A percentile compares a stretch with the other conserved stretches of the same genome.
phyloP scores from a whole-genome alignment of 2,797 vertebrate species.

The Epinephelus awoara region DNA sequence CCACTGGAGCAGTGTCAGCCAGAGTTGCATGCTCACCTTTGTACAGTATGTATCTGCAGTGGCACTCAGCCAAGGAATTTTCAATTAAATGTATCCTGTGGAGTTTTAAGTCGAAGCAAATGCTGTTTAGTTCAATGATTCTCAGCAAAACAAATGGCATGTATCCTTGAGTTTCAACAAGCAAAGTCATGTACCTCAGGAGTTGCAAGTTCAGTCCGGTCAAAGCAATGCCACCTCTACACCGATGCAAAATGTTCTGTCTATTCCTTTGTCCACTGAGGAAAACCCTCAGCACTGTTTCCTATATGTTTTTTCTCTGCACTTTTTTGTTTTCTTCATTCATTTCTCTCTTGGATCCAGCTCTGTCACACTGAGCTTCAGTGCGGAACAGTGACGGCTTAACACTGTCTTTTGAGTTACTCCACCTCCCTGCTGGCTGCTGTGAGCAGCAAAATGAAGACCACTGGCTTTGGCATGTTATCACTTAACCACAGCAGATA shows the following conservation, averaged over 20 bases:
- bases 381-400: too few species aligned
- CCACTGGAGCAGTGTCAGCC: not conserved
- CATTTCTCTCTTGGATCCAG: not conserved
- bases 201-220: not conserved
- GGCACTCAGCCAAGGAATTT: conserved; percentile 8
- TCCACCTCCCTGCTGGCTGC: not conserved
- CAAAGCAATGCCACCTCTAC: not conserved
- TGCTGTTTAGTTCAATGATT: not conserved
- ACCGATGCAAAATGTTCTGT: not conserved
- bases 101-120: conserved; percentile 7
- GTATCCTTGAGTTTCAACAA: conserved; percentile 7
- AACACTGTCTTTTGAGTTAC: not conserved
- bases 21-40: conserved; percentile 14
- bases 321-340: not conserved
- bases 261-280: not conserved
- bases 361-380: not conserved
- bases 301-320: too few species aligned
- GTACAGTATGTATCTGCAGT: not conserved
- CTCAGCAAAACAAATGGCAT: not conserved
- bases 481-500: not conserved
- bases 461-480: not conserved
- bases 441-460: not conserved
- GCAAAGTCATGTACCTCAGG: not conserved
- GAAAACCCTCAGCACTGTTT: not conserved
- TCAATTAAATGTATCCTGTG: not conserved